Conservation (phyloP, 2,888 invertebrate genomes). For the Spodoptera exigua region DNA sequence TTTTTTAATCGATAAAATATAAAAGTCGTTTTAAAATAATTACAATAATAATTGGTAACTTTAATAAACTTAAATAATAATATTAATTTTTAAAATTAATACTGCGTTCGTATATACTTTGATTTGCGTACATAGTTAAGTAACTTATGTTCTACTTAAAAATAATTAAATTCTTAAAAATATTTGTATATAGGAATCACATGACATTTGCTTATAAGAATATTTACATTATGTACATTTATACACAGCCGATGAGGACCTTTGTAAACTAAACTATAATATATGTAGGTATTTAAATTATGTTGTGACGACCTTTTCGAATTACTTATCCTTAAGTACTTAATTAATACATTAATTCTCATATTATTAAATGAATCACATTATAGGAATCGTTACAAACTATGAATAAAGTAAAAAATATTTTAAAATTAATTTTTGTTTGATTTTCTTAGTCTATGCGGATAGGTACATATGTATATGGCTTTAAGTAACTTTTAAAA, state of each 20-base stretch:
- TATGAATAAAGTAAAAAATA: slow-evolving; percentile 22
- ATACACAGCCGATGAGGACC: slow-evolving; percentile 81
- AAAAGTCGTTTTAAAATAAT: too few species aligned
- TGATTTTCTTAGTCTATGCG: slow-evolving; percentile 25
- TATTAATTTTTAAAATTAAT: too few species aligned
- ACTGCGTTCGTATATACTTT: too few species aligned
- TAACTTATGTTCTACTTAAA: slow-evolving; percentile 4
- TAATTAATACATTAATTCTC: slow-evolving; percentile 36
- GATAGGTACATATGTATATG: slow-evolving; percentile 44
- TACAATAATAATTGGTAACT: too few species aligned
- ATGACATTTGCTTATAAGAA: slow-evolving; percentile 65
- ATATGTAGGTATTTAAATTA: slow-evolving; percentile 52
- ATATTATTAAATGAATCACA: slow-evolving; percentile 49
- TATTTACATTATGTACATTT: slow-evolving; percentile 84
- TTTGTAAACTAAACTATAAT: slow-evolving; percentile 67
- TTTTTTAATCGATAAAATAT: too few species aligned
- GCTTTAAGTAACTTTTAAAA: slow-evolving; percentile 6
- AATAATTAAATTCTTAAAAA: too few species aligned
- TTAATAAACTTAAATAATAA: too few species aligned
- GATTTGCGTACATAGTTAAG: slow-evolving; percentile 15
- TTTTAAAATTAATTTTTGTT: slow-evolving; percentile 11
- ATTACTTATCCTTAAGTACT: slow-evolving; percentile 60
- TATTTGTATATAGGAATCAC: slow-evolving; percentile 56
- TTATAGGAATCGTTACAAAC: slow-evolving; percentile 41
- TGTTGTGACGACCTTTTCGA: slow-evolving; percentile 74